Evolutionary conservation across 2,888 invertebrate species (phyloP), one percentile per base, ranked within the genome.

Genomic region (Branchellion lobata): DNA sequence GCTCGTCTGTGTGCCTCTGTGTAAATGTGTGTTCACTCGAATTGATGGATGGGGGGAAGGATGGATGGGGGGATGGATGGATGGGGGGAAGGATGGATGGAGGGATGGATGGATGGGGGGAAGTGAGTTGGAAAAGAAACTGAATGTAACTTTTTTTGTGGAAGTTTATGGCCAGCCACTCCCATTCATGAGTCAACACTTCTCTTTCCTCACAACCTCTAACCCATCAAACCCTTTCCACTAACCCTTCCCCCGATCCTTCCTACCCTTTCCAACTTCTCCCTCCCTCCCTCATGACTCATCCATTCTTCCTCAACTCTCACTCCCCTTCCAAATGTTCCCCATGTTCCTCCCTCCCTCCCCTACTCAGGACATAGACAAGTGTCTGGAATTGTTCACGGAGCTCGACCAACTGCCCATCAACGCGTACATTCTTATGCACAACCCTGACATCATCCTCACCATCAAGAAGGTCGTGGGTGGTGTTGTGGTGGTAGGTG

Each of bases 371-470:
- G 86, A 87, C 81, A 85, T 86, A 3, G 85, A 86, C 80, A 86
- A 86, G 80, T 87, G 87, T 83, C 84, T 86, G 53, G 85, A 85
- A 51, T 84, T 86, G 3, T 85, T 87, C 86, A 84, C 85, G 72
- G 87, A 88, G 80, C 82, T 88, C 11, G 85, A 86, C 18, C 82
- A 83, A 2, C 80, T 88, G 68, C 84, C 86, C 0, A 84, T 88
- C 14, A 85, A 85, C 69, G 83, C 85, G 5, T 80, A 85, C 21
- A 84, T 87, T 84, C 82, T 88, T 78, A 86, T 86, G 83, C 87
- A 87, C 82, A 86, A 87, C 80, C 87, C 87, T 29, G 86, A 85
- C 80, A 86, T 81, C 34, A 85, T 88, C 82, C 84, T 85, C 71
- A 88, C 87, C 53, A 85, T 88, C 47, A 86, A 87, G 83, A 87